These are phyloP conservation scores for Alouatta palliata DNA, from an alignment of 2,113 vertebrate genomes.

Conservation along the genomic window DNA sequence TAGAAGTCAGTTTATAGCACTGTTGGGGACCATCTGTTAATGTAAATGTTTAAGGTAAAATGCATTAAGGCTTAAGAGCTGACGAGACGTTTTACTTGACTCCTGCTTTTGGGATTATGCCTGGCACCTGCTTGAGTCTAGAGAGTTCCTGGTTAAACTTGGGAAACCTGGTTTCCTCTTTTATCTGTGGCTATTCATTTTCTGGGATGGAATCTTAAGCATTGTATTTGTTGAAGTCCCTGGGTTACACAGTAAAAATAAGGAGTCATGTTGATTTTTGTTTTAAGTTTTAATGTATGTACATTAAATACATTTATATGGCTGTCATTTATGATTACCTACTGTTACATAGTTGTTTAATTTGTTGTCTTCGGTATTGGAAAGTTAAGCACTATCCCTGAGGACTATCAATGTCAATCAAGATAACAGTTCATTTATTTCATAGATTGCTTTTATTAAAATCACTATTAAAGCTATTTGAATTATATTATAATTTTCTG, in stretches of 20 bases:
- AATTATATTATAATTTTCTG: neutral
- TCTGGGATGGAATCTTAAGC: neutral
- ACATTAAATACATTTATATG: neutral
- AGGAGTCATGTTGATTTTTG: neutral
- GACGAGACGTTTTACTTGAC: conserved; percentile 84
- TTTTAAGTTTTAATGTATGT: neutral
- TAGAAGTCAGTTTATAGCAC: conserved; percentile 83
- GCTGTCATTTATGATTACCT: neutral
- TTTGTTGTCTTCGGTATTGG: neutral
- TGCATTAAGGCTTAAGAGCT: conserved; percentile 78
- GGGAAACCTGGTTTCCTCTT: conserved; percentile 40
- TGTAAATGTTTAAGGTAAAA: conserved; percentile 88
- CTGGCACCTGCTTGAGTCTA: conserved; percentile 69
- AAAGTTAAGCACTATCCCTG: conserved; percentile 3
- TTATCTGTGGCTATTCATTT: conserved; percentile 54
- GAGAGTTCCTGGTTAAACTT: conserved; percentile 58
- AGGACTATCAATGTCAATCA: neutral
- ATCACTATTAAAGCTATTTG: conserved; percentile 1
- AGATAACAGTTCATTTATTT: neutral
- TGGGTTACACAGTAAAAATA: neutral
- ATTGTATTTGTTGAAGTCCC: neutral
- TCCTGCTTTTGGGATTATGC: conserved; percentile 81
- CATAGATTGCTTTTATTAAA: conserved; percentile 44
- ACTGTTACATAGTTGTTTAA: conserved; percentile 21
- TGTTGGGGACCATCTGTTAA: conserved; percentile 86